These are phyloP conservation scores for Carduelis carduelis DNA, from an alignment of 2,797 vertebrate species.

Conservation along the genomic window DNA sequence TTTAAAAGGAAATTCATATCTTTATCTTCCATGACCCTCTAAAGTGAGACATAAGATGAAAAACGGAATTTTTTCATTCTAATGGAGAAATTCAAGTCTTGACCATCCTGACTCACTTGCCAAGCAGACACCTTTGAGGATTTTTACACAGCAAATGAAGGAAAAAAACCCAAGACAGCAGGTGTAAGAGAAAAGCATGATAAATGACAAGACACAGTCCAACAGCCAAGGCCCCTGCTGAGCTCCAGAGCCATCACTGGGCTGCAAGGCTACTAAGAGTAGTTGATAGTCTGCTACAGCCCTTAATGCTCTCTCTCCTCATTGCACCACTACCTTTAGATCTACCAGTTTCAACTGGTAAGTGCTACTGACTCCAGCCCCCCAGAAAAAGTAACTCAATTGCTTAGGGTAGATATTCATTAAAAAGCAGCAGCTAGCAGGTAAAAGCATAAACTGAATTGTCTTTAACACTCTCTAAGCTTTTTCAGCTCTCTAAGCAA, in stretches of 20 bases:
- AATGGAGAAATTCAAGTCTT: not conserved
- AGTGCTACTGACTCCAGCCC: not conserved
- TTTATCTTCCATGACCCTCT: not conserved
- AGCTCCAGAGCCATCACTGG: not conserved
- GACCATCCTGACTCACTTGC: not conserved
- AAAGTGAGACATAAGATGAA: not conserved
- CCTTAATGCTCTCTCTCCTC: not conserved
- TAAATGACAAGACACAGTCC: not conserved
- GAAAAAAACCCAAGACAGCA: not conserved
- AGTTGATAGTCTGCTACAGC: not conserved
- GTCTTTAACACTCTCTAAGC: not conserved
- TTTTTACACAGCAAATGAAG: not conserved
- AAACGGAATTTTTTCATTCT: not conserved
- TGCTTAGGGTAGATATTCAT: not conserved
- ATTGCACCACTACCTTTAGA: not conserved
- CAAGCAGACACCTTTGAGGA: not conserved
- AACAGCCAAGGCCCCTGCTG: not conserved
- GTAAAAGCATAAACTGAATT: accelerated
- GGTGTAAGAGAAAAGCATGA: not conserved
- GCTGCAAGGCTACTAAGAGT: not conserved
- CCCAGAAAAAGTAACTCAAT: not conserved
- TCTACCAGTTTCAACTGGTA: not conserved
- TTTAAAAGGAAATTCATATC: not conserved
- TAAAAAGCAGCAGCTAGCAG: not conserved
- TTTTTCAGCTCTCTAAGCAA: not conserved